Base-by-base conservation (phyloP, 2,888 invertebrate species). In the Dorcus parallelipipedus region DNA sequence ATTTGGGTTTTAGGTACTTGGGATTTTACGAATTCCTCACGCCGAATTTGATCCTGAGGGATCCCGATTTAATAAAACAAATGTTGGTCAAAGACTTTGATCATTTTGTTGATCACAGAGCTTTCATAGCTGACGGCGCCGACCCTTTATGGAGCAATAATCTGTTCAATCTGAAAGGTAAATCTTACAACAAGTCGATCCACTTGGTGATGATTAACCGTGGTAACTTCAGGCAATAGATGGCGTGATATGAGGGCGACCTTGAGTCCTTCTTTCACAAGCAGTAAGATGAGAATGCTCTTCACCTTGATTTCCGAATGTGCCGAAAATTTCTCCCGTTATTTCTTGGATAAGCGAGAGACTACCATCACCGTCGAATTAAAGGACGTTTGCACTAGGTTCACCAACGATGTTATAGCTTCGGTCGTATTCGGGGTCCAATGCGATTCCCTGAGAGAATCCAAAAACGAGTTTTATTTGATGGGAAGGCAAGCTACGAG, bases 331-430 rank as follows among this genome's bases (percentile, higher is more conserved):
- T 67, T 72, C 26, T 52, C 59, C 0, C 52, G 65, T 6, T 63
- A 71, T 59, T 72, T 75, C 47, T 8, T 43, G 20, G 57, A 64
- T 5, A 62, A 68, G 45, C 52, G 64, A 5, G 54, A 66, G 38
- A 59, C 68, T 6, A 52, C 58, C 6, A 56, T 66, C 5, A 61
- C 62, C 8, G 20, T 80, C 1, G 82, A 82, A 41, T 69, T 76
- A 56, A 81, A 79, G 59, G 82, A 83, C 54, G 61, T 78, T 1
- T 78, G 78, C 3, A 77, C 79, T 1, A 74, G 82, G n/a, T 82
- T 76, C 60, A 73, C 81, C 0, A 82, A 80, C 58, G 83, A 84
- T 64, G 81, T 83, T 1, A 83, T 84, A 51, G 83, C 83, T 0
- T 77, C 80, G 0, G 77, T 79, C 20, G 82, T 80, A 1, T 83